Conservation (phyloP, 1,140 invertebrate genomes). For the Oscheius sp. region DNA sequence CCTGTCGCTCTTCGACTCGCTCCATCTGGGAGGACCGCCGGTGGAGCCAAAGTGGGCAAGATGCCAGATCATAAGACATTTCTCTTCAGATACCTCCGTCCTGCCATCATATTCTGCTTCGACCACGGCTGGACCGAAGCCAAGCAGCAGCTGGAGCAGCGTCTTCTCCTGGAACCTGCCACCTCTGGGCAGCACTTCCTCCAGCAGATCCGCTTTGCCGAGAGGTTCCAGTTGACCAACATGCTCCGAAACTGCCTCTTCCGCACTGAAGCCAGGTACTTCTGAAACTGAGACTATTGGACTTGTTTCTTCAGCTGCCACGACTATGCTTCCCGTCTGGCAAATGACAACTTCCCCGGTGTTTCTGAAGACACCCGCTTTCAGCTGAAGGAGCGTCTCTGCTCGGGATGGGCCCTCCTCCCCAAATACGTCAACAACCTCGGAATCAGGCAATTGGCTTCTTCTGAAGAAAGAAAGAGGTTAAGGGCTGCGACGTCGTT, state of each 20-base stretch:
- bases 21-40: not conserved
- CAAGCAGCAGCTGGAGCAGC: slow-evolving; percentile 8
- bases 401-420: not conserved
- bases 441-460: not conserved
- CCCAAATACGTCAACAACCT: not conserved
- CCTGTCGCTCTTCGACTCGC: not conserved
- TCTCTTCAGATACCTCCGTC: too few species aligned
- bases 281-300: too few species aligned
- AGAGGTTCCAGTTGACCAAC: not conserved
- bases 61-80: too few species aligned
- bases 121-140: not conserved
- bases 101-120: not conserved
- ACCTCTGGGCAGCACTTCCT: not conserved
- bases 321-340: not conserved
- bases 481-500: not conserved
- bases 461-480: too few species aligned
- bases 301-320: too few species aligned
- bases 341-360: not conserved
- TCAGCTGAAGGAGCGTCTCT: not conserved
- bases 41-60: not conserved
- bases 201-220: slow-evolving; percentile 6
- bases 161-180: not conserved
- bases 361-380: not conserved
- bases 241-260: not conserved
- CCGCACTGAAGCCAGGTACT: not conserved